Base-by-base conservation (phyloP, 2,113 vertebrate species). In the Archilochus colubris region DNA sequence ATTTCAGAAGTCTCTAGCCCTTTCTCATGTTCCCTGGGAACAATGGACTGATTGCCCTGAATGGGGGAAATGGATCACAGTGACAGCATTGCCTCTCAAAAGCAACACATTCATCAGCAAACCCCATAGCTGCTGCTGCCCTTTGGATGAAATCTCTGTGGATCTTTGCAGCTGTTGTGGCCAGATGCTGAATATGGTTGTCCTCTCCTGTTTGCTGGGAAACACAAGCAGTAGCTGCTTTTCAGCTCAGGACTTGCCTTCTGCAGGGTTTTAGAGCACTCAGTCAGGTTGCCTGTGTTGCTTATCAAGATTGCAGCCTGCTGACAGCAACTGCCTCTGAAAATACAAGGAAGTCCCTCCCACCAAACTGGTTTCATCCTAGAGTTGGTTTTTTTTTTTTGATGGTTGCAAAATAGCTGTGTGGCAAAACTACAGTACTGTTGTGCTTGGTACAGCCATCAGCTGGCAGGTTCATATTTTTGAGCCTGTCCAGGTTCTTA, bases 271-370 rank as follows among this genome's bases (percentile, higher is more conserved):
- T 91, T 88, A 82, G 88, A 69, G 73, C n/a, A 90, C 86, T 84
- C 91, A 67, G 79, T 80, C 90, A 81, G 89, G 91, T 16, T 88
- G 80, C 30, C 85, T 92, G 76, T 31, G 57, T 36, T 57, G n/a
- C 46, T 48, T 92, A 93, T 94, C 90, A 43, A 82, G 88, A 82
- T 93, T 91, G 31, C 76, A 81, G 88, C 83, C 86, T 88, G 88
- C 82, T 93, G 90, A 86, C 93, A 94, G 86, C 95, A 93, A 16
- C 88, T 83, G 54, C 82, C 91, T 94, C 57, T 82, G 89, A 91
- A 91, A 95, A 96, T 77, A 62, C 8, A 93, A 25, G 54, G 80
- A 95, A 90, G 66, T 75, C 82, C 80, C 90, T 95, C 88, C 88
- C 61, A 90, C 88, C 73, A 43, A 69, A 69, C 58, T 94, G 88